Conservation (phyloP, 2,797 vertebrate genomes). For the Buphagus erythrorhynchus region DNA sequence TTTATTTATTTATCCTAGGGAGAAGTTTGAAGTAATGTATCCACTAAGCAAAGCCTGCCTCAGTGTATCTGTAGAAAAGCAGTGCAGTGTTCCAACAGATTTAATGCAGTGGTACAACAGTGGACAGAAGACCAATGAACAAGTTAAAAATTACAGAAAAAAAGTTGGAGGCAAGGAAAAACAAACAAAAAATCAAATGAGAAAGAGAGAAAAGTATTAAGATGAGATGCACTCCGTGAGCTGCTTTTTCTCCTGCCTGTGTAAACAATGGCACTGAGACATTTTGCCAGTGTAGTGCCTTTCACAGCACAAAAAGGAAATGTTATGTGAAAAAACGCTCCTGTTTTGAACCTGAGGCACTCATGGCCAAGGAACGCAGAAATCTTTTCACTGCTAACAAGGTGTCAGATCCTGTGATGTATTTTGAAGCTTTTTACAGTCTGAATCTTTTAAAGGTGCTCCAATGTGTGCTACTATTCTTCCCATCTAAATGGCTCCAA, state of each 20-base stretch:
- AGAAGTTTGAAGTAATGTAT: background rate
- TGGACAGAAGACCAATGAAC: background rate
- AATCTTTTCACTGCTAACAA: conserved; percentile 63
- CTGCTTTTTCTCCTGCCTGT: background rate
- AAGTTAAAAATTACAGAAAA: background rate
- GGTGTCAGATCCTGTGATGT: conserved; percentile 63
- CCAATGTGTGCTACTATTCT: conserved; percentile 69
- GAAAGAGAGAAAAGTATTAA: background rate
- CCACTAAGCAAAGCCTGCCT: background rate
- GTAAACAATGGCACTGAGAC: background rate
- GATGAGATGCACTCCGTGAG: background rate
- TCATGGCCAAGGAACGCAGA: conserved; percentile 56
- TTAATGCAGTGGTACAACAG: background rate
- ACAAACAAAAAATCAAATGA: background rate
- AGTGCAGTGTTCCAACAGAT: fast-evolving
- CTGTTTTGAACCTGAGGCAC: conserved; percentile 45
- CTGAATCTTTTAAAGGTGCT: conserved; percentile 71
- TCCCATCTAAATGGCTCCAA: conserved; percentile 69
- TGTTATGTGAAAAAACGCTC: background rate
- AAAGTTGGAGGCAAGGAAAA: background rate
- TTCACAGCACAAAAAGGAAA: conserved; percentile 44
- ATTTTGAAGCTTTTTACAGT: conserved; percentile 56
- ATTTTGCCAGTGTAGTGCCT: background rate
- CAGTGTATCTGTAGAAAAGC: background rate
- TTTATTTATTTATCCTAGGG: background rate